phyloP scores from a whole-genome alignment of 37 sponge, comb jelly and placozoan genomes.

The Haliclona indistincta region DNA sequence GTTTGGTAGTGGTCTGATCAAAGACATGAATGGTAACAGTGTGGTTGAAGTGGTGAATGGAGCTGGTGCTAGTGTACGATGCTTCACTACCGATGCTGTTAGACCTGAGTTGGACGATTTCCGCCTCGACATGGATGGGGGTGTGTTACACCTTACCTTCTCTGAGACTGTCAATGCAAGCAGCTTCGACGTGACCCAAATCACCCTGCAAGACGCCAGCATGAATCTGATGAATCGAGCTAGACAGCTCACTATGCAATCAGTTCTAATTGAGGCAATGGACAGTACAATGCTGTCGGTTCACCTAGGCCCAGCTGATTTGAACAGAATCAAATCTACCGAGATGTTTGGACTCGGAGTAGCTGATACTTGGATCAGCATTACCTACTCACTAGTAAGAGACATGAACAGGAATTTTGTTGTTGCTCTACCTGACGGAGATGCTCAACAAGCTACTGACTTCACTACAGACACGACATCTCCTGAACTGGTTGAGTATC shows the following conservation, averaged over 20 bases:
- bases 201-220: slow-evolving; percentile 49
- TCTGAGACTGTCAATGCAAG: slow-evolving; percentile 76
- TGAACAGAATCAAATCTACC: slow-evolving; percentile 67
- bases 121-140: slow-evolving; percentile 67
- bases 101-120: slow-evolving; percentile 46
- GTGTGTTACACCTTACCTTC: slow-evolving; percentile 64
- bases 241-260: slow-evolving; percentile 41
- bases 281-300: slow-evolving; percentile 45
- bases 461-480: slow-evolving; percentile 75
- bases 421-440: slow-evolving; percentile 40
- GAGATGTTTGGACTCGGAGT: slow-evolving; percentile 58
- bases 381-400: slow-evolving; percentile 30
- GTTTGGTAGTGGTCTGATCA: slow-evolving; percentile 30
- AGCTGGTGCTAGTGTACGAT: slow-evolving; percentile 39
- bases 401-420: slow-evolving; percentile 81
- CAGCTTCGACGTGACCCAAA: slow-evolving; percentile 58
- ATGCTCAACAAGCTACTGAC: slow-evolving; percentile 50
- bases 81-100: slow-evolving; percentile 51
- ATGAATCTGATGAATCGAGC: slow-evolving; percentile 38
- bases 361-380: slow-evolving; percentile 60
- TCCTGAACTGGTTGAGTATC: slow-evolving; percentile 65
- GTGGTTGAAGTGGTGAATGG: slow-evolving; percentile 57
- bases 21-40: slow-evolving; percentile 76
- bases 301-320: slow-evolving; percentile 46
- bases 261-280: neutral